Evolutionary conservation across 92 coral and sea anemone genomes (phyloP).

Genomic region (Palythoa grandis): DNA sequence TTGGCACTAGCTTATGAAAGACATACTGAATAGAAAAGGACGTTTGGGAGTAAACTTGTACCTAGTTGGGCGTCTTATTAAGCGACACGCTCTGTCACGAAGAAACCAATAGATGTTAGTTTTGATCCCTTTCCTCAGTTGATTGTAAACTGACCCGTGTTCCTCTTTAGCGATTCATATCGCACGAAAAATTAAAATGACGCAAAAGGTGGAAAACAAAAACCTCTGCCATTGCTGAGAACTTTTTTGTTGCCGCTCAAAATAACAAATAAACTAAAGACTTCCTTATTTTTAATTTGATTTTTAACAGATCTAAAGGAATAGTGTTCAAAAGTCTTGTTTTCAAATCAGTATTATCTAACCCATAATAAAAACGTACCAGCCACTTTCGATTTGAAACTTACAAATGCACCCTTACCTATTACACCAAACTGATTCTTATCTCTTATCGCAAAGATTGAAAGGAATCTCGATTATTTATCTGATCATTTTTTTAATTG

Average conservation of each 20-base stretch:
- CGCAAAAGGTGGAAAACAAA: not conserved
- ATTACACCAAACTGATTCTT: not conserved
- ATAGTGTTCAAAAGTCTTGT: not conserved
- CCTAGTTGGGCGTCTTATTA: no score
- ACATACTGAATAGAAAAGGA: no score
- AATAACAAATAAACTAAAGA: not conserved
- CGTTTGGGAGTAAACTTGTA: no score
- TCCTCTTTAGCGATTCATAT: not conserved
- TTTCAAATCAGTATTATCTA: not conserved
- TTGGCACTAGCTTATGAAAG: not conserved
- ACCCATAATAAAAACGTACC: not conserved
- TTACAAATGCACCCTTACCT: not conserved
- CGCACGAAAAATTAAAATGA: not conserved
- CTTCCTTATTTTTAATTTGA: not conserved
- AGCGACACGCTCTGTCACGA: no score
- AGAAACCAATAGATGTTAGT: no score
- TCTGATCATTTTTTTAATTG: conserved; percentile 7
- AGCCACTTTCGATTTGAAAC: not conserved
- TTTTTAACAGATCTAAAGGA: not conserved
- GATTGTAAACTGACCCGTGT: no score
- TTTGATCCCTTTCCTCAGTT: no score
- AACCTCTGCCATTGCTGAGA: not conserved
- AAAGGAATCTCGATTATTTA: not conserved
- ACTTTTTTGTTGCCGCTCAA: not conserved
- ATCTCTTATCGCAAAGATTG: not conserved